Evolutionary conservation across 2,113 vertebrate species (phyloP).

Genomic region (Cryptoleucopteryx plumbea): DNA sequence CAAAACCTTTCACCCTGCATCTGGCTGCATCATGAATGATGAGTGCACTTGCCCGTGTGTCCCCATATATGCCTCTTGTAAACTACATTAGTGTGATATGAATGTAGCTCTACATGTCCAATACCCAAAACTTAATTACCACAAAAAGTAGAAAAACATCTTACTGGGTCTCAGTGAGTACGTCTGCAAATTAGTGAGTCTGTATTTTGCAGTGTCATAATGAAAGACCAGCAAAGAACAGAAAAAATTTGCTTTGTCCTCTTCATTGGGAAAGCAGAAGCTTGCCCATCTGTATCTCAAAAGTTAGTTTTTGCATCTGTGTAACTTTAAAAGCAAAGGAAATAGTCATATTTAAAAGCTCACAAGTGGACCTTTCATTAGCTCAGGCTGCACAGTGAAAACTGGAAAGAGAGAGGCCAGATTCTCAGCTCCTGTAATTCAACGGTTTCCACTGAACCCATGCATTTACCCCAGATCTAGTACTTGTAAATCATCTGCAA

Average conservation of each 20-base stretch:
- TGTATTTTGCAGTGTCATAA: not conserved
- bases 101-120: not conserved
- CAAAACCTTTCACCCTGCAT: not conserved
- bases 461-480: not conserved
- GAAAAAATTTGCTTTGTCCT: not conserved
- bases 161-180: not conserved
- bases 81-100: not conserved
- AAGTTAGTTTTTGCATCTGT: not conserved
- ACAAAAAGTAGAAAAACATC: not conserved
- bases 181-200: not conserved
- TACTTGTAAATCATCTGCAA: not conserved
- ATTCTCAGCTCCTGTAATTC: not conserved
- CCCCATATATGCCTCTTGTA: not conserved
- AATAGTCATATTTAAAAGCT: not conserved
- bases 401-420: not conserved
- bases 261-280: not conserved
- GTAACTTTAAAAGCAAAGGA: not conserved
- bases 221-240: not conserved
- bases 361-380: conserved; percentile 6
- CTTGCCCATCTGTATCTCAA: not conserved
- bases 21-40: too few species aligned
- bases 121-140: not conserved
- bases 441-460: not conserved
- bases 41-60: not conserved
- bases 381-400: not conserved